Evolutionary conservation across 2,113 vertebrate species (phyloP).

Genomic region (Semnornis frantzii): DNA sequence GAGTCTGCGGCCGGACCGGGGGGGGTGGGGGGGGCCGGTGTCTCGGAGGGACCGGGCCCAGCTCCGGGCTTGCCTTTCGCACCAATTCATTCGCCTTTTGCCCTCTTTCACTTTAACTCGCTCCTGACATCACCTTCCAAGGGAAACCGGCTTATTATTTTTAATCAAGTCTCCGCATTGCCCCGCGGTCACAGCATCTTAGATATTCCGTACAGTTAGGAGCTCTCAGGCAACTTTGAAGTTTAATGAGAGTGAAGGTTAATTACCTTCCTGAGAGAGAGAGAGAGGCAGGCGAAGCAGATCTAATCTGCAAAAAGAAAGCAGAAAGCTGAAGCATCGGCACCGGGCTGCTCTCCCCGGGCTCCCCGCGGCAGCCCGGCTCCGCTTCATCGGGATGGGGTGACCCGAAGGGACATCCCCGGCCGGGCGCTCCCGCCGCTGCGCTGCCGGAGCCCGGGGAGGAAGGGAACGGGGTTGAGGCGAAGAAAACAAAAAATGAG

Average conservation of each 20-base stretch:
- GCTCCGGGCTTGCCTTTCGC: not conserved
- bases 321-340: not conserved
- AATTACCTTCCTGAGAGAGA: constrained; percentile 45
- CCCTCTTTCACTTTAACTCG: not conserved
- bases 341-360: not conserved
- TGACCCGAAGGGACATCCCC: not conserved
- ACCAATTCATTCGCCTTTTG: not conserved
- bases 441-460: not conserved
- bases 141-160: constrained; percentile 15
- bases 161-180: constrained; percentile 53
- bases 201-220: constrained; percentile 61
- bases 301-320: not conserved
- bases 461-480: not conserved
- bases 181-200: constrained; percentile 53
- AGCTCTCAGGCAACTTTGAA: constrained; percentile 56
- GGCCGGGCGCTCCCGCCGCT: not conserved
- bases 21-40: not conserved
- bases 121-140: not conserved
- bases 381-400: not conserved
- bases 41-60: not conserved
- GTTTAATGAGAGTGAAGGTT: constrained; percentile 55
- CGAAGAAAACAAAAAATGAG: not conserved
- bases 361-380: not conserved
- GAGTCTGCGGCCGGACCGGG: not conserved
- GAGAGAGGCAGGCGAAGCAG: not conserved